These are phyloP conservation scores for Ostrea denselamellosa DNA, from an alignment of 1,140 invertebrate genomes.

Conservation along the genomic window DNA sequence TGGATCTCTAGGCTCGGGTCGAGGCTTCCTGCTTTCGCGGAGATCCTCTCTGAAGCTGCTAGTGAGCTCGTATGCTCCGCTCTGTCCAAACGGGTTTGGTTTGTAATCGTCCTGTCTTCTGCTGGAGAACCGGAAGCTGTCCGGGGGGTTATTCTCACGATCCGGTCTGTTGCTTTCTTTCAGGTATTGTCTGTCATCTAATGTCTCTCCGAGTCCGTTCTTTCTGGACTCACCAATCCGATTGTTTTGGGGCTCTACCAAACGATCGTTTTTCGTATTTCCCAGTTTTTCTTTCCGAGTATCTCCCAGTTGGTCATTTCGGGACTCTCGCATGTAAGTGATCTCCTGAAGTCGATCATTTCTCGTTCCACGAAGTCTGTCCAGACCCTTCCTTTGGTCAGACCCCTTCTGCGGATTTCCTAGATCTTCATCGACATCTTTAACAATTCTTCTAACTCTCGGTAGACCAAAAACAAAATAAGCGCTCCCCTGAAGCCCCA, in stretches of 20 bases:
- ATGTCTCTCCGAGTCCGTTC: not conserved
- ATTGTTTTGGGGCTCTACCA: not conserved
- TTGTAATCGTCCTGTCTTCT: constrained; percentile 3
- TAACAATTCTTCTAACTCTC: not conserved
- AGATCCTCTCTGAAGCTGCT: not conserved
- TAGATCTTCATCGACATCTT: not conserved
- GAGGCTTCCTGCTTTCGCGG: not conserved
- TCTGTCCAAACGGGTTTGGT: not conserved
- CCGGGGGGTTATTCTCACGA: not conserved
- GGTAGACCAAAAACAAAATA: constrained; percentile 21
- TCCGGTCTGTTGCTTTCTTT: not conserved
- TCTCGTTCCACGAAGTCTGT: not conserved
- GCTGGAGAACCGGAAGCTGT: not conserved
- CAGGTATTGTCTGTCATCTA: not conserved
- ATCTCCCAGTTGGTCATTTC: not conserved
- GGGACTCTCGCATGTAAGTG: not conserved
- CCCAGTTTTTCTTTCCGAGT: not conserved
- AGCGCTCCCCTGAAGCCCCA: not conserved
- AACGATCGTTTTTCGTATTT: not conserved
- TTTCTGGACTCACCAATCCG: not conserved
- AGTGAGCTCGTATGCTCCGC: not conserved
- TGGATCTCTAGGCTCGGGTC: not conserved
- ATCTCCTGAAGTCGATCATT: not conserved
- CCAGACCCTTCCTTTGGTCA: not conserved
- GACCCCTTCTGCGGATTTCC: not conserved